Percentiles rank a stretch among this genome's conserved stretches.
Evolutionary conservation across 2,888 invertebrate genomes (phyloP).

Genomic region (Pachycephus smyrnensis): DNA sequence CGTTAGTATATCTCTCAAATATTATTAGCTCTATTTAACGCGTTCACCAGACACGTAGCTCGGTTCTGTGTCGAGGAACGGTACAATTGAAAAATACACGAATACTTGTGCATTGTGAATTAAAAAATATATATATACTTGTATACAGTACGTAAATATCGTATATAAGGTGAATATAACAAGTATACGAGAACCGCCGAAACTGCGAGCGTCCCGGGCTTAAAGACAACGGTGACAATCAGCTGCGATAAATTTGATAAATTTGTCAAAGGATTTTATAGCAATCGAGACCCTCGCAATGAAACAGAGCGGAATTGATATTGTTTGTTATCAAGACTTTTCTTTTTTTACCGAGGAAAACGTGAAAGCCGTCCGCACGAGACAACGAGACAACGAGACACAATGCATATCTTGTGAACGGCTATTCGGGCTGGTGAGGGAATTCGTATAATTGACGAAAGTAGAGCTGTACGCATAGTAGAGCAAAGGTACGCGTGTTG

Average conservation of each 20-base stretch:
- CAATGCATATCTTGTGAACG: conserved; percentile 3
- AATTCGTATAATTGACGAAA: background rate
- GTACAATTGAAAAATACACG: background rate
- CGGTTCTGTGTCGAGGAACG: conserved; percentile 4
- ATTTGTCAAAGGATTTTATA: background rate
- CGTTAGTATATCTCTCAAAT: background rate
- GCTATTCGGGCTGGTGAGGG: background rate
- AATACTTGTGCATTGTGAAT: background rate
- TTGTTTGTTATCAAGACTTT: background rate
- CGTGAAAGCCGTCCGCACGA: background rate
- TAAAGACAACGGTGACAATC: conserved; percentile 6
- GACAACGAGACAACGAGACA: background rate
- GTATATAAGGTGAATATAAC: background rate
- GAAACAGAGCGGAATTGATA: background rate
- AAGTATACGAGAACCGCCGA: background rate
- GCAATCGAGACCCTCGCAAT: background rate
- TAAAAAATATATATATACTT: background rate
- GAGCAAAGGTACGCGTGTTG: background rate
- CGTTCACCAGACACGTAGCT: background rate
- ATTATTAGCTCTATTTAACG: conserved; percentile 2
- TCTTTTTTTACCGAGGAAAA: background rate
- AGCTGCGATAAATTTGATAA: background rate
- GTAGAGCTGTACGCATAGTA: background rate
- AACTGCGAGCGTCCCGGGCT: conserved; percentile 6
- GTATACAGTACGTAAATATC: background rate